Percentiles rank a stretch among this genome's conserved stretches.
Evolutionary conservation across 2,888 invertebrate genomes (phyloP).

Genomic region (Nipponacmea schrenckii): DNA sequence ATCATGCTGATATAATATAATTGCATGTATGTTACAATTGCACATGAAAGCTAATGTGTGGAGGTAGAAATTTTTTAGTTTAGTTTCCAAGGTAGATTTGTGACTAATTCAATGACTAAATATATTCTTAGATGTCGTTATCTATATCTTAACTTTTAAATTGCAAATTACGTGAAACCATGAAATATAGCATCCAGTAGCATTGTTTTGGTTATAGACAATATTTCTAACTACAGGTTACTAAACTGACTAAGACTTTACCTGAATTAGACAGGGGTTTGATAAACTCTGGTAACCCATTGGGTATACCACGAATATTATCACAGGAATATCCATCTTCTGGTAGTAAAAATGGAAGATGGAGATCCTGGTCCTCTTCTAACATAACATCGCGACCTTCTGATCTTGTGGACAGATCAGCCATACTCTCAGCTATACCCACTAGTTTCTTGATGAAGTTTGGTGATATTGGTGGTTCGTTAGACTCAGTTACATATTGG

Average conservation of each 20-base stretch:
- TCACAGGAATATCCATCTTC: conserved; percentile 99
- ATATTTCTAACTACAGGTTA: too few relatives aligned
- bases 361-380: conserved; percentile 87
- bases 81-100: too few relatives aligned
- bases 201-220: too few relatives aligned
- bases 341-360: conserved; percentile 90
- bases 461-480: conserved; percentile 74
- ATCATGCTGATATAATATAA: too few relatives aligned
- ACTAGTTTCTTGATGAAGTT: conserved; percentile 71
- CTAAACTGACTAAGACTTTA: conserved; percentile 19
- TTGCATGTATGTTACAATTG: too few relatives aligned
- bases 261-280: conserved; percentile 50
- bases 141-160: too few relatives aligned
- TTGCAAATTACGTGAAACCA: too few relatives aligned
- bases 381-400: conserved; percentile 85
- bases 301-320: conserved; percentile 90
- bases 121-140: too few relatives aligned
- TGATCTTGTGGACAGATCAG: conserved; percentile 83
- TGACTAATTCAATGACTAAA: too few relatives aligned
- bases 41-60: too few relatives aligned
- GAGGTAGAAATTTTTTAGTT: too few relatives aligned
- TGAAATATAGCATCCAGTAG: too few relatives aligned
- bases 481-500: conserved; percentile 77
- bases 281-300: conserved; percentile 70
- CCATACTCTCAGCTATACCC: conserved; percentile 68